These are phyloP conservation scores for Bombus sibiricus DNA, from an alignment of 1,140 invertebrate species.

Conservation along the genomic window DNA sequence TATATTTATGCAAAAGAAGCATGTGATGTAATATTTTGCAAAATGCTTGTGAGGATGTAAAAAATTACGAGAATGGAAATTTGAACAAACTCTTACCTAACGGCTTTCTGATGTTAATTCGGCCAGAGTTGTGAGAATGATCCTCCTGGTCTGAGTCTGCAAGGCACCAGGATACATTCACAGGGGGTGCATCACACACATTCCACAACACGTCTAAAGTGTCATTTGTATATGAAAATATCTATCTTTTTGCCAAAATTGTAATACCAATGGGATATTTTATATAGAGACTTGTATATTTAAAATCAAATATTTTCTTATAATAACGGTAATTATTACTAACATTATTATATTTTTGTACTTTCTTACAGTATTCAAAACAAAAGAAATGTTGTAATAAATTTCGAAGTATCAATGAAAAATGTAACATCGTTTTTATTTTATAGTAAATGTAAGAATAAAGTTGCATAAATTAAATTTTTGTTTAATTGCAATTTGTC, in stretches of 20 bases:
- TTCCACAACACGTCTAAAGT: constrained; percentile 81
- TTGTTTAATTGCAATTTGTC: neutral
- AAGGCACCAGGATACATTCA: constrained; percentile 82
- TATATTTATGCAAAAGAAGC: constrained; percentile 39
- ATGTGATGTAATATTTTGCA: constrained; percentile 32
- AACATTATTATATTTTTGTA: neutral
- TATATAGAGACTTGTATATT: neutral
- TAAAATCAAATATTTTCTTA: neutral
- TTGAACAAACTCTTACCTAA: constrained; percentile 77
- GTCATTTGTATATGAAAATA: constrained; percentile 70
- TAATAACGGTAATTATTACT: neutral
- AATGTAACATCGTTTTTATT: neutral
- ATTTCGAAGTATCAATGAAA: neutral
- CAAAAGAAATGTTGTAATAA: neutral
- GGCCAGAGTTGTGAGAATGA: constrained; percentile 78
- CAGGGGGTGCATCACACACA: constrained; percentile 81
- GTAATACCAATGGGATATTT: constrained; percentile 28
- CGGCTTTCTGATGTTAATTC: constrained; percentile 82
- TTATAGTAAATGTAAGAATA: neutral
- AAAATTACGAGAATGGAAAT: constrained; percentile 14
- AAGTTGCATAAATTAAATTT: neutral
- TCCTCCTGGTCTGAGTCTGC: constrained; percentile 84
- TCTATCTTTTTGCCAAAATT: constrained; percentile 50
- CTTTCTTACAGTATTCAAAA: neutral
- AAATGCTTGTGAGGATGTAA: constrained; percentile 36